These are phyloP conservation scores for Callithrix jacchus DNA, from an alignment of 2,113 vertebrate species.

Conservation along the genomic window DNA sequence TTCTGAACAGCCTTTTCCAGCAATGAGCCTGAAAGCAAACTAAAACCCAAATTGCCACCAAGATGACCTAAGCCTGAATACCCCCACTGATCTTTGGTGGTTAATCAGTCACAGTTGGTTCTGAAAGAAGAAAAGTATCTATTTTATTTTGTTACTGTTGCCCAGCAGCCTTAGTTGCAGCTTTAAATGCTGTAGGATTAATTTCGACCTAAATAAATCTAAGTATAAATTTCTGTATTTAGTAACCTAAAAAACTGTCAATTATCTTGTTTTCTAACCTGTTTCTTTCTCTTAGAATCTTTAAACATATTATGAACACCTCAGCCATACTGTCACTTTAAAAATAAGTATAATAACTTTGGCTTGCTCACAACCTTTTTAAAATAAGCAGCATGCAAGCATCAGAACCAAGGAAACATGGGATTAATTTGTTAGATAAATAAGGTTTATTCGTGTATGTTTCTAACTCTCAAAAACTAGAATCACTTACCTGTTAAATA, in stretches of 20 bases:
- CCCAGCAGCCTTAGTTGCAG: accelerated
- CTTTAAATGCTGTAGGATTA: neutral
- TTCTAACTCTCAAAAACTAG: neutral
- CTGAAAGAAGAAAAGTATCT: neutral
- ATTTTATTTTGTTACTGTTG: neutral
- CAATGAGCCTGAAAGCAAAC: neutral
- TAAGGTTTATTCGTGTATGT: neutral
- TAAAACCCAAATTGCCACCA: neutral
- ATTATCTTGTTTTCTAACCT: neutral
- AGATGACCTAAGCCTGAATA: neutral
- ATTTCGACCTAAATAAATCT: neutral
- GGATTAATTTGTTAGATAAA: neutral
- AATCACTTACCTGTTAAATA: neutral
- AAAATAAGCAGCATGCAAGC: neutral
- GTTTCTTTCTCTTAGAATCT: neutral
- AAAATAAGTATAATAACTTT: neutral
- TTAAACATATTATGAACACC: neutral
- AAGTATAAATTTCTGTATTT: too few relatives aligned
- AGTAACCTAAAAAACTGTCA: neutral
- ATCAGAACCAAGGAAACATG: neutral
- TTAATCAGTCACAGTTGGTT: neutral
- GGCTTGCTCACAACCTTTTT: neutral
- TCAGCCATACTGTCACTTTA: neutral
- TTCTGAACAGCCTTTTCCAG: neutral
- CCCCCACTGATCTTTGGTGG: too few relatives aligned